These are phyloP conservation scores for Myotis yumanensis DNA, from an alignment of 2,113 vertebrate species.

Conservation along the genomic window DNA sequence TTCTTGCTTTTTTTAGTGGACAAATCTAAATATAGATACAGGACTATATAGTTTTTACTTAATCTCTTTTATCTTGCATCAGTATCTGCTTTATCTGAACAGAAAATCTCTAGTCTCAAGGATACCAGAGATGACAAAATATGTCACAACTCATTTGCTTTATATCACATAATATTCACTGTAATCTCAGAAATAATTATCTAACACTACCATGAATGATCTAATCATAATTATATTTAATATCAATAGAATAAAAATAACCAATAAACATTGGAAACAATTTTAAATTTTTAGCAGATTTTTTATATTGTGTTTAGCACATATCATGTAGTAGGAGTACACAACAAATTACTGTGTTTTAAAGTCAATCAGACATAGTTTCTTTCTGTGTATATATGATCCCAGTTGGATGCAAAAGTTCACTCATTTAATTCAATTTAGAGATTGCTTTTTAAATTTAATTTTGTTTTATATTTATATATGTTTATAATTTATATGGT, in stretches of 20 bases:
- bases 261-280: neutral
- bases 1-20: neutral
- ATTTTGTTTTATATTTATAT: neutral
- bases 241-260: neutral
- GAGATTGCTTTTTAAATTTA: neutral
- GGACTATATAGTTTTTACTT: neutral
- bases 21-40: neutral
- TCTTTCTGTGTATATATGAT: neutral
- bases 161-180: neutral
- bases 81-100: neutral
- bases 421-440: neutral
- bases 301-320: neutral
- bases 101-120: neutral
- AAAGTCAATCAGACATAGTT: neutral
- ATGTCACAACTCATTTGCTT: neutral
- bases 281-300: neutral
- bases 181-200: conserved; percentile 37
- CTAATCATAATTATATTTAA: neutral
- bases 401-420: neutral
- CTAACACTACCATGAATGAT: neutral
- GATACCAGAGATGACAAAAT: neutral
- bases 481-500: neutral
- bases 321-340: neutral
- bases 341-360: conserved; percentile 2
- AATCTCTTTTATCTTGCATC: neutral